Percentiles rank a stretch among this genome's conserved stretches.
phyloP scores from a whole-genome alignment of 1,140 invertebrate species.

The Neodiprion virginianus region DNA sequence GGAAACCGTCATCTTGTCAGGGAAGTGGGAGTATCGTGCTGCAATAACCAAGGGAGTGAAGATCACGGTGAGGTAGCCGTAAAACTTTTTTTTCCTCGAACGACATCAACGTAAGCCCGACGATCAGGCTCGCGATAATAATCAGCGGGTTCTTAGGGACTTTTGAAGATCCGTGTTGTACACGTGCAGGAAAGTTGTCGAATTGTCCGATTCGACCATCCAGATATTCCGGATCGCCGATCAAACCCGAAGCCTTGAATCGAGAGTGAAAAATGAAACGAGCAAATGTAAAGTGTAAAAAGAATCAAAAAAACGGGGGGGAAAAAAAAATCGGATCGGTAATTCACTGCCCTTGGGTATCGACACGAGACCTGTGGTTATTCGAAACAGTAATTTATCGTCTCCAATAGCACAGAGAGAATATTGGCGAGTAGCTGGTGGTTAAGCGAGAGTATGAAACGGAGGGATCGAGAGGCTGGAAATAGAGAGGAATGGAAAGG shows the following conservation, averaged over 20 bases:
- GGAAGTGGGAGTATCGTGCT: neutral
- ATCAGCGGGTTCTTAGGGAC: neutral
- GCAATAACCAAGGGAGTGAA: neutral
- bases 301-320: too few species aligned
- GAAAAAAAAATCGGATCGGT: neutral
- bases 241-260: too few species aligned
- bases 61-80: neutral
- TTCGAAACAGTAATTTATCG: conserved; percentile 3
- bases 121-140: neutral
- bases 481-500: too few species aligned
- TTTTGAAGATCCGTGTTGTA: neutral
- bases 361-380: conserved; percentile 1
- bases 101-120: neutral
- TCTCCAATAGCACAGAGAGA: neutral
- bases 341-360: neutral
- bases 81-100: neutral
- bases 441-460: too few species aligned
- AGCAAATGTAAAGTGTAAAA: too few species aligned
- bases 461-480: too few species aligned
- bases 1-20: neutral
- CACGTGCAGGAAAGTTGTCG: neutral
- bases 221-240: too few species aligned
- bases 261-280: too few species aligned
- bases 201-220: neutral
- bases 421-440: neutral